Percentiles rank a stretch among this genome's conserved stretches.
These are phyloP conservation scores for Scrobipalpa costella DNA, from an alignment of 2,888 invertebrate species.

Conservation along the genomic window DNA sequence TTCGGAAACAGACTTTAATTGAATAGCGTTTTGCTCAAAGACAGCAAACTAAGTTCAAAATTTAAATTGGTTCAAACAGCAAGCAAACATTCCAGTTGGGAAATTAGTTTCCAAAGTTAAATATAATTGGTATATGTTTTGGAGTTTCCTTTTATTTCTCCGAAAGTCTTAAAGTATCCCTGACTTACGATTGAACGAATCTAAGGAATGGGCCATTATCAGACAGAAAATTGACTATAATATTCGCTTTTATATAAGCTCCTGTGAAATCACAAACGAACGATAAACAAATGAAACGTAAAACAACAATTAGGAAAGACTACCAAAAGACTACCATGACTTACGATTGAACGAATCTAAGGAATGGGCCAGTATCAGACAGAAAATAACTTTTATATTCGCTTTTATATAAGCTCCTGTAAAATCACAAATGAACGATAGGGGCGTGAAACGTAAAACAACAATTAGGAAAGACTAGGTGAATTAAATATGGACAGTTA, in stretches of 20 bases:
- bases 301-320: background rate
- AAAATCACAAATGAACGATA: conserved; percentile 1
- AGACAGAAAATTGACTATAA: background rate
- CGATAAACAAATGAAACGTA: background rate
- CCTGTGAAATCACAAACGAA: conserved; percentile 1
- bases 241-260: background rate
- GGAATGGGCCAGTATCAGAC: background rate
- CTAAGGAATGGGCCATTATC: background rate
- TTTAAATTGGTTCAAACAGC: no score
- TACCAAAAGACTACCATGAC: no score
- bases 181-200: conserved; percentile 2
- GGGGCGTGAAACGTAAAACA: background rate
- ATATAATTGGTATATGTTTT: background rate
- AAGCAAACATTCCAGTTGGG: background rate
- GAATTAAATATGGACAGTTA: conserved; percentile 7
- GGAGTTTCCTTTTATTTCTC: background rate
- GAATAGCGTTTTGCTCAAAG: background rate
- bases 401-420: conserved; percentile 1
- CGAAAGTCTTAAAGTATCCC: background rate
- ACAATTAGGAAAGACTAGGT: background rate
- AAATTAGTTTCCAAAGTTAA: background rate
- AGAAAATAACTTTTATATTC: background rate
- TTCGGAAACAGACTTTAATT: no score
- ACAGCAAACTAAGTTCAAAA: no score
- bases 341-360: conserved; percentile 2